Base-by-base conservation (phyloP, 2,113 vertebrate genomes). In the Recurvirostra avosetta region DNA sequence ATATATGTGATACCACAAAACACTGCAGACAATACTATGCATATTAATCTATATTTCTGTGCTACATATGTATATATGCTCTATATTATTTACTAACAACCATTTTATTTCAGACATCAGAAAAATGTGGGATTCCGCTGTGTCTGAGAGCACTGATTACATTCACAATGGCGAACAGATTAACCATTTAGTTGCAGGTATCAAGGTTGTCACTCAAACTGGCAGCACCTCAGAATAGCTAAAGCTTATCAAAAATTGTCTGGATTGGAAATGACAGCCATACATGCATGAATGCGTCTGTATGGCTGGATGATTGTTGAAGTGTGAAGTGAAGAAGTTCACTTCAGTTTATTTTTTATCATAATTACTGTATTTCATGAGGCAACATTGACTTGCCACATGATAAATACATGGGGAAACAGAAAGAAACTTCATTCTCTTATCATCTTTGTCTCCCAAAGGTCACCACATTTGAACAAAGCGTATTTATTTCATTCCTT, bases 261-360 rank as follows among this genome's bases (percentile, higher is more conserved):
- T 97, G 94, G 92, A 97, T 96, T 97, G 90, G 88, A 97, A 97
- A 96, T 72, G 95, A 97, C 95, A 97, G 96, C 92, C 96, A 96
- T 94, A 92, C 87, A 96, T 96, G 97, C 96, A 97, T 97, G 96
- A 97, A 78, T 97, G 93, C 94, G 1, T 96, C 85, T 96, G 93
- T 96, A 96, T 90, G 88, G 67, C 84, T 93, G 76, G 84, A 96
- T 97, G 95, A 92, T 6, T 96, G 86, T 95, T 96, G 96, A 96
- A 92, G 90, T 97, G 94, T 96, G 96, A 97, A 95, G 78, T 95
- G 94, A 96, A 97, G 93, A 97, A 96, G 77, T 97, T 96, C 94
- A 91, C 72, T 96, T 96, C 16, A 3, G 74, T 95, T 96, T 97
- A 88, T 96, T 95, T 96, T 96, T 87, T 86, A 89, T 93, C 77